Conservation (phyloP, 2,797 vertebrate species). For the Scolopax rusticola region DNA sequence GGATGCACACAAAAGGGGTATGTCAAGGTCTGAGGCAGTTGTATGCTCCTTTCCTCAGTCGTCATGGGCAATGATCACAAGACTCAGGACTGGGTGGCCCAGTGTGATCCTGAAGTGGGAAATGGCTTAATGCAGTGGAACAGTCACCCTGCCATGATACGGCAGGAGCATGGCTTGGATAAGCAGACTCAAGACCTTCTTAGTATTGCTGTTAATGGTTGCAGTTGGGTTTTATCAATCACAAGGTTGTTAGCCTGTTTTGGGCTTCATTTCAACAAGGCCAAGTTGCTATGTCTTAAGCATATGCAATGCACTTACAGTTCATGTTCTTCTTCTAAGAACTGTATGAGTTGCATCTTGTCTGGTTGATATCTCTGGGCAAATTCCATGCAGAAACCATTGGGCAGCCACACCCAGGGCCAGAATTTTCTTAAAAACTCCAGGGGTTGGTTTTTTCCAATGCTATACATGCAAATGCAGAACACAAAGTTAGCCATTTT, state of each 20-base stretch:
- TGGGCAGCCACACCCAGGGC: neutral
- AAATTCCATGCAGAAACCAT: constrained; percentile 29
- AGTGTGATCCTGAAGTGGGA: neutral
- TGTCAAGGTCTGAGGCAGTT: neutral
- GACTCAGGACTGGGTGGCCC: neutral
- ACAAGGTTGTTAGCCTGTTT: neutral
- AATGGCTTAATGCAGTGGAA: neutral
- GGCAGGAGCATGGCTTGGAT: neutral
- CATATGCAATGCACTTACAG: neutral
- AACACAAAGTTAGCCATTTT: neutral
- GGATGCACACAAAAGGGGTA: neutral
- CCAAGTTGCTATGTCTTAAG: neutral
- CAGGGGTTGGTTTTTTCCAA: neutral
- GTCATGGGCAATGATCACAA: neutral
- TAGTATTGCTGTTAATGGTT: neutral
- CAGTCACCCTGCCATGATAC: neutral
- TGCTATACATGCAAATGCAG: neutral
- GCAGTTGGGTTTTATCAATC: neutral
- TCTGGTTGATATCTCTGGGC: constrained; percentile 23
- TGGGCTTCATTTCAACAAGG: neutral
- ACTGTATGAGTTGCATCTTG: constrained; percentile 23
- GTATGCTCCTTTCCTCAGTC: neutral
- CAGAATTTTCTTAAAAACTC: neutral
- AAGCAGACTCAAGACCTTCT: neutral
- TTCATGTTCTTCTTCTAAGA: neutral